phyloP scores from a whole-genome alignment of 1,140 invertebrate species.

The Eriocheir sinensis region DNA sequence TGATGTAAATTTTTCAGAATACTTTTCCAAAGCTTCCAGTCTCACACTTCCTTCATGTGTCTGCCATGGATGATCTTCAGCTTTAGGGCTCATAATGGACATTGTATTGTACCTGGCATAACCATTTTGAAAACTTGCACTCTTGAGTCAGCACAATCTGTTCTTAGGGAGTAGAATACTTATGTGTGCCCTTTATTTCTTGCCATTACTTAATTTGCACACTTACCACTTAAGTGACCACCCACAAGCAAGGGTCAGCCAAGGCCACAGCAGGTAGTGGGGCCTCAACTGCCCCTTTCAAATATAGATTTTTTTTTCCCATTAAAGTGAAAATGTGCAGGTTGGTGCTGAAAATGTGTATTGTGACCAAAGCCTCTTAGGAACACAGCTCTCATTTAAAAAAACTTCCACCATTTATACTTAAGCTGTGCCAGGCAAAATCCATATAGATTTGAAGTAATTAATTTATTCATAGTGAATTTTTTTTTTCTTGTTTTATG shows the following conservation, averaged over 20 bases:
- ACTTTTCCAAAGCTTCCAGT: background rate
- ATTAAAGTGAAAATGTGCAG: background rate
- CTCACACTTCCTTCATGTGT: conserved; percentile 49
- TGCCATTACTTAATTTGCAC: background rate
- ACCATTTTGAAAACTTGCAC: conserved; percentile 43
- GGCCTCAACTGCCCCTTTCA: background rate
- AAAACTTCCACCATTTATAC: background rate
- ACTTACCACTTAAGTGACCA: conserved; percentile 58
- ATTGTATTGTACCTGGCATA: conserved; percentile 7
- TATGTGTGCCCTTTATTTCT: conserved; percentile 43
- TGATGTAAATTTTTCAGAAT: conserved; percentile 56
- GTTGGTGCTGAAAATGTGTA: background rate
- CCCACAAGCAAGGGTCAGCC: conserved; percentile 52
- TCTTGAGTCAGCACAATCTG: conserved; percentile 52
- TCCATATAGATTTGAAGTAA: too few relatives aligned
- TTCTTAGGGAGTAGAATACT: conserved; percentile 14
- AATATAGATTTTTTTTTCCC: conserved; percentile 13
- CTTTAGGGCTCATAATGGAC: conserved; percentile 32
- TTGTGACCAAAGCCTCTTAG: background rate
- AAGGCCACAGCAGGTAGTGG: background rate
- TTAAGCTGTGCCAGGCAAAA: background rate
- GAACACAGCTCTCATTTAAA: background rate
- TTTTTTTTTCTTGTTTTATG: too few relatives aligned
- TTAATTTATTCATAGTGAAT: too few relatives aligned
- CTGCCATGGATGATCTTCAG: conserved; percentile 48